Conservation (phyloP, 2,113 vertebrate species). For the Aegotheles bennettii region DNA sequence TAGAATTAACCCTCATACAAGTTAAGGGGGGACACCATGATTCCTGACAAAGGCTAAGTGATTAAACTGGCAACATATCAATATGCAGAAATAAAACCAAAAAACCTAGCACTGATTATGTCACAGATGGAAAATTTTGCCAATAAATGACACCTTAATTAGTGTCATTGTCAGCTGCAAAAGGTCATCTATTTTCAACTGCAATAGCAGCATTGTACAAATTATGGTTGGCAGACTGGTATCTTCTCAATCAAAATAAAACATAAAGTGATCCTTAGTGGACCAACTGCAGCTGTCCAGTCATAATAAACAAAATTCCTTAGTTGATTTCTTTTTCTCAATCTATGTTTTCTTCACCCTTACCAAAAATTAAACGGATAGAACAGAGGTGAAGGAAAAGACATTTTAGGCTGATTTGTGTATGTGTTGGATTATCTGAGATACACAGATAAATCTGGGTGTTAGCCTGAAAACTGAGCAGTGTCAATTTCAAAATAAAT, state of each 20-base stretch:
- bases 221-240: conserved; percentile 75
- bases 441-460: conserved; percentile 66
- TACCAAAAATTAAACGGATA: conserved; percentile 66
- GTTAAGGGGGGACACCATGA: neutral
- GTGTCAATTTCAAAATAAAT: conserved; percentile 76
- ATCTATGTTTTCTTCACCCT: conserved; percentile 72
- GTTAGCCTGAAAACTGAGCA: conserved; percentile 68
- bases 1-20: neutral
- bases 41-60: neutral
- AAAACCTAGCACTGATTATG: neutral
- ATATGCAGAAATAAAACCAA: neutral
- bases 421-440: conserved; percentile 68
- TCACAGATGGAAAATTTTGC: neutral
- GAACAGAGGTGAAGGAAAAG: conserved; percentile 47
- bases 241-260: conserved; percentile 81
- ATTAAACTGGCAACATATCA: neutral
- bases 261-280: conserved; percentile 75
- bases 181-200: conserved; percentile 64
- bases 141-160: conserved; percentile 34
- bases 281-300: conserved; percentile 74
- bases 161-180: conserved; percentile 50
- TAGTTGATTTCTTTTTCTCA: conserved; percentile 68
- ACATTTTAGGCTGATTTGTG: conserved; percentile 45
- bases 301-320: conserved; percentile 82
- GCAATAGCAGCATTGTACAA: conserved; percentile 68